Percentiles rank a stretch among this genome's conserved stretches.
Conservation (phyloP, 2,797 vertebrate species). For the Peromyscus melanophrys region DNA sequence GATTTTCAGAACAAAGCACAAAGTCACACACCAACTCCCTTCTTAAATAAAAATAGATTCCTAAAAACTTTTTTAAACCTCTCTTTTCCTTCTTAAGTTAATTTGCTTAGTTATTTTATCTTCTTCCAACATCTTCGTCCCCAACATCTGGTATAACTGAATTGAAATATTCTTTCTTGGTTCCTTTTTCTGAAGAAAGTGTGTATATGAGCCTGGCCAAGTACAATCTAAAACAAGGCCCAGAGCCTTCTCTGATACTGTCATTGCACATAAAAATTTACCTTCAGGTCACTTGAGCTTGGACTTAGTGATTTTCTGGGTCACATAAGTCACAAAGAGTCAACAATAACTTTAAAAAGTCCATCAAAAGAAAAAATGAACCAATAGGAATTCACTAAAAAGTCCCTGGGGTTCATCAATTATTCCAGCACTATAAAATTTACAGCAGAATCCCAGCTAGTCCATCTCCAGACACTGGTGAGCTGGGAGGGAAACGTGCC, state of each 20-base stretch:
- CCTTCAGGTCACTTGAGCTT: conserved; percentile 40
- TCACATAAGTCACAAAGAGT: conserved; percentile 38
- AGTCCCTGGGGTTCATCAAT: background rate
- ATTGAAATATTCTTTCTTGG: conserved; percentile 65
- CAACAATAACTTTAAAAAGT: background rate
- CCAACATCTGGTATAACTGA: conserved; percentile 73
- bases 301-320: conserved; percentile 28
- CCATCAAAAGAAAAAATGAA: background rate
- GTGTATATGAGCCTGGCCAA: background rate
- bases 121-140: conserved; percentile 73
- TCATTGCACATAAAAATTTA: background rate
- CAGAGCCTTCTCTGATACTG: background rate
- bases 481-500: background rate
- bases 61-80: conserved; percentile 53
- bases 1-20: conserved; percentile 80
- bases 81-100: conserved; percentile 74
- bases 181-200: conserved; percentile 74
- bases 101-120: conserved; percentile 81
- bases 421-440: conserved; percentile 32
- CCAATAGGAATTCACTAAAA: conserved; percentile 56
- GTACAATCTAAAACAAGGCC: background rate
- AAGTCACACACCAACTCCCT: conserved; percentile 71
- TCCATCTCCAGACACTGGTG: conserved; percentile 29
- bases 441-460: background rate
- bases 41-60: conserved; percentile 75